Evolutionary conservation across 1,140 invertebrate genomes (phyloP).

Genomic region (Epicauta chinensis): DNA sequence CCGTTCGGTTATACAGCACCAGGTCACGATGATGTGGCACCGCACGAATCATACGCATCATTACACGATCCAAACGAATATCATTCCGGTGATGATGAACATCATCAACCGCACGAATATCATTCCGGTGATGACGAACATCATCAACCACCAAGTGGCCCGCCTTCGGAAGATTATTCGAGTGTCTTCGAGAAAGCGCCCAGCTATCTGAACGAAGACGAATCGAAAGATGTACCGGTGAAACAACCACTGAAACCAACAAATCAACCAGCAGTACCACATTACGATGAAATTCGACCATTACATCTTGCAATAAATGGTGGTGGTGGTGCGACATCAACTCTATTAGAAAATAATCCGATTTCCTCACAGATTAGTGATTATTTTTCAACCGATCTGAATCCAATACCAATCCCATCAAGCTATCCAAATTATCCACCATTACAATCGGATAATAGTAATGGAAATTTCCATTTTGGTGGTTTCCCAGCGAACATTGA

Average conservation of each 20-base stretch:
- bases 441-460: background rate
- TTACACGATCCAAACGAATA: constrained; percentile 1
- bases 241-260: constrained; percentile 2
- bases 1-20: constrained; percentile 18
- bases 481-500: no score
- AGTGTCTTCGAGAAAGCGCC: constrained; percentile 11
- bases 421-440: background rate
- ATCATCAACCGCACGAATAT: constrained; percentile 2
- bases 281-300: constrained; percentile 7
- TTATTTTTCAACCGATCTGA: no score
- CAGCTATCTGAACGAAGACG: background rate
- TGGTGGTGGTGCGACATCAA: background rate
- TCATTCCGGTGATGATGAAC: background rate
- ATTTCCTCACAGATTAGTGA: background rate
- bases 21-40: constrained; percentile 12
- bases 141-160: background rate
- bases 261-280: constrained; percentile 9
- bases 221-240: constrained; percentile 1
- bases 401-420: background rate
- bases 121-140: background rate
- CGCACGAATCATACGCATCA: background rate
- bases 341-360: no score
- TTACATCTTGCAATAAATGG: background rate
- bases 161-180: constrained; percentile 6
- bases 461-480: background rate